Evolutionary conservation across 92 coral and sea anemone species (phyloP).

Genomic region (Galaxea fascicularis): DNA sequence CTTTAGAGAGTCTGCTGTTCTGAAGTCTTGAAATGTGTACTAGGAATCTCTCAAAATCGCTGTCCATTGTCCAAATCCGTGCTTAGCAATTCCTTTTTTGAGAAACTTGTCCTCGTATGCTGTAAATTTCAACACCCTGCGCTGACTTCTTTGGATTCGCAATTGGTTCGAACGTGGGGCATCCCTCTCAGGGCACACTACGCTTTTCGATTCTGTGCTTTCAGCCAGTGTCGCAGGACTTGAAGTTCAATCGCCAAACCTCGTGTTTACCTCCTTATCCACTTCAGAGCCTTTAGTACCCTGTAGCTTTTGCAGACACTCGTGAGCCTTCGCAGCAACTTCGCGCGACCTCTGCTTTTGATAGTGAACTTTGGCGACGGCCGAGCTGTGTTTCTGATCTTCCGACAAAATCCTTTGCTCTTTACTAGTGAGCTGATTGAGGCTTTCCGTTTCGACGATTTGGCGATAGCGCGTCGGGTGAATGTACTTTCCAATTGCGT

Average conservation of each 20-base stretch:
- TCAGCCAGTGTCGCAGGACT: neutral
- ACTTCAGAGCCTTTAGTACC: neutral
- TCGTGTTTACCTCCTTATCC: neutral
- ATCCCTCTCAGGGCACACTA: neutral
- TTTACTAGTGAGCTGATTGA: slow-evolving; percentile 22
- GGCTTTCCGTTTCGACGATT: slow-evolving; percentile 61
- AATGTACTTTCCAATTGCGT: slow-evolving; percentile 66
- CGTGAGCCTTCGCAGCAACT: slow-evolving; percentile 54
- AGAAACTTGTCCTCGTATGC: neutral
- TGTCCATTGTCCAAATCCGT: neutral
- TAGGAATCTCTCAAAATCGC: neutral
- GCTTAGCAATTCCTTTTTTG: too few relatives aligned
- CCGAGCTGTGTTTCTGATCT: slow-evolving; percentile 65
- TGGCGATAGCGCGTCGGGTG: slow-evolving; percentile 64
- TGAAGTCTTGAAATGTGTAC: neutral
- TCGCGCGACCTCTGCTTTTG: slow-evolving; percentile 43
- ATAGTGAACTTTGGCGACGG: slow-evolving; percentile 62
- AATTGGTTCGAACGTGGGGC: neutral
- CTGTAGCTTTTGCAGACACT: slow-evolving; percentile 1
- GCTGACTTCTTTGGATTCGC: neutral
- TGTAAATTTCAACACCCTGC: neutral
- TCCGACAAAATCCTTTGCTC: slow-evolving; percentile 47
- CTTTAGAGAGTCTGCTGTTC: neutral
- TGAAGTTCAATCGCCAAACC: neutral
- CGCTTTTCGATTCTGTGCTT: neutral